Percentiles rank a stretch among this genome's conserved stretches.
Conservation (phyloP, 2,888 invertebrate species). For the Melikaiella ostensackeni region DNA sequence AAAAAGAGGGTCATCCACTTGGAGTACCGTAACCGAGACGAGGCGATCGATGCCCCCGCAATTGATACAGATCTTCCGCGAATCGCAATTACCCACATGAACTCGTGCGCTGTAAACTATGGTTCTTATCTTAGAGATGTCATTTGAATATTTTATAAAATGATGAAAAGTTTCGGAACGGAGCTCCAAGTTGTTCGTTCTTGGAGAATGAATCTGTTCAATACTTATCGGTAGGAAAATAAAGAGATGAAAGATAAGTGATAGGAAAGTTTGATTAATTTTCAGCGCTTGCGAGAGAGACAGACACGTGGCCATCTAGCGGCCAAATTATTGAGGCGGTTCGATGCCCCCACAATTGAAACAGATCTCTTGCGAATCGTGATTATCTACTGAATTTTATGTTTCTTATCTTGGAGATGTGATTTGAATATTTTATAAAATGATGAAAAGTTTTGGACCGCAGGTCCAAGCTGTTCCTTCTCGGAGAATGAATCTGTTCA, state of each 20-base stretch:
- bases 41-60: conserved; percentile 37
- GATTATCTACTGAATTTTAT: no score
- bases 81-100: conserved; percentile 39
- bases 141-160: conserved; percentile 34
- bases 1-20: conserved; percentile 28
- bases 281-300: no score
- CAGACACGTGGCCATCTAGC: no score
- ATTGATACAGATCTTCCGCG: conserved; percentile 39
- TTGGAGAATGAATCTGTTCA: background rate
- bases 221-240: no score
- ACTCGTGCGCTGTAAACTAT: conserved; percentile 31
- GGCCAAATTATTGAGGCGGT: no score
- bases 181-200: no score
- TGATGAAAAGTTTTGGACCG: conserved; percentile 11
- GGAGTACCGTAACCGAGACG: conserved; percentile 34
- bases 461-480: background rate
- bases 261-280: no score
- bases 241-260: no score
- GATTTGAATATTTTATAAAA: conserved; percentile 37
- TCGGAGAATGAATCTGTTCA: background rate
- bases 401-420: conserved; percentile 18
- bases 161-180: no score
- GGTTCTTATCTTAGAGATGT: conserved; percentile 9
- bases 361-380: no score
- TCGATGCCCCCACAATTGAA: no score